Base-by-base conservation (phyloP, 2,113 vertebrate genomes). In the Telmatochromis brichardi region DNA sequence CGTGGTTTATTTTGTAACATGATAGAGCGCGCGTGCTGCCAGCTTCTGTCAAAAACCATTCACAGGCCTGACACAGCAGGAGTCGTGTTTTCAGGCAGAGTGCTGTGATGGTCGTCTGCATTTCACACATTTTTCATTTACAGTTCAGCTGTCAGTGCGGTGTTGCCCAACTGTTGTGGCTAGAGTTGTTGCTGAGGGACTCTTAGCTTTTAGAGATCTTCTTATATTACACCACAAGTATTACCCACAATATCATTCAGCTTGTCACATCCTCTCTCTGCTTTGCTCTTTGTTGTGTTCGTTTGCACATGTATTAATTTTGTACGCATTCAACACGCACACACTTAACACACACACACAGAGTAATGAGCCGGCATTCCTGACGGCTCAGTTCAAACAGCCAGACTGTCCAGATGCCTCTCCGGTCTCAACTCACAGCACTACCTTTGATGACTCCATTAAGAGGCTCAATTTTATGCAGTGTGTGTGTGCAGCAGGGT, bases 401-500 rank as follows among this genome's bases (percentile, higher is more conserved):
- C 86, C 90, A 90, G 88, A 86, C 90, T 86, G 87, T 93, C 93
- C 95, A 95, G 91, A 95, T 93, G 94, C 92, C 76, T 90, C 87
- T 86, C 90, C 83, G 87, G 88, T 90, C 93, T 93, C 68, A 23
- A 86, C 90, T 84, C 90, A 88, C 82, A 85, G 90, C 86, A 86
- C 82, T 92, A 95, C 92, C 92, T 95, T 96, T 96, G 94, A 96
- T 95, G 94, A 93, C 89, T 96, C 92, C 91, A 95, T 94, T 95
- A 93, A 91, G 93, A 92, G 79, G 90, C 88, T 92, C 91, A 92
- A 91, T 93, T 95, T 89, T 84, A 90, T 91, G 92, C 89, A 51
- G 63, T 45, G 86, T 80, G 81, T 51, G 84, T 17, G 71, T 50
- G 45, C 6, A 78, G 23, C 42, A 31, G 45, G 71, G 71, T 78